phyloP scores from a whole-genome alignment of 2,113 vertebrate species.

The Dasyurus viverrinus region DNA sequence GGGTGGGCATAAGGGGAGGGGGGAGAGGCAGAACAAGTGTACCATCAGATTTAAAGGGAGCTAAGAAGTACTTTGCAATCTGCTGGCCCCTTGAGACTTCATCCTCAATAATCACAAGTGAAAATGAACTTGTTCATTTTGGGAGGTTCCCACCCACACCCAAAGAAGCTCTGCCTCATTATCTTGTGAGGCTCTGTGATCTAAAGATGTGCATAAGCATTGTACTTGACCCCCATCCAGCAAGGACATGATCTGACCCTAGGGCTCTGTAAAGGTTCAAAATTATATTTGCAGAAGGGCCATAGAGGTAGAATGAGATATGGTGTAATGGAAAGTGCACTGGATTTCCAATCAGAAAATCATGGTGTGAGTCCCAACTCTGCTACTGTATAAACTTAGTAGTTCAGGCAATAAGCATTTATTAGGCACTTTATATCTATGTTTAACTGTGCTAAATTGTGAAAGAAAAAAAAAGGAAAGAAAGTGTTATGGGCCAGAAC shows the following conservation, averaged over 20 bases:
- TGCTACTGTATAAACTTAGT: not conserved
- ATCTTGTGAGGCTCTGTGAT: not conserved
- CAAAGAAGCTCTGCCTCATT: not conserved
- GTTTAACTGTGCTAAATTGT: not conserved
- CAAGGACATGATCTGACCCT: not conserved
- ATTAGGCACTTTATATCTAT: not conserved
- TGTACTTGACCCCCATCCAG: not conserved
- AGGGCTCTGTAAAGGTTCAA: conserved; percentile 1
- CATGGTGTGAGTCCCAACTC: not conserved
- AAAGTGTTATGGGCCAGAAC: too few species aligned
- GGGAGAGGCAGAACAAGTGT: conserved; percentile 67
- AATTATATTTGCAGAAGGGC: not conserved
- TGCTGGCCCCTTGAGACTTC: conserved; percentile 49
- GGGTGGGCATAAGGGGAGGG: not conserved
- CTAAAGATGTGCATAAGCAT: not conserved
- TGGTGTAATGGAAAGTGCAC: not conserved
- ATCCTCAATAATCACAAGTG: conserved; percentile 42
- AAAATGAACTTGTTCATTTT: not conserved
- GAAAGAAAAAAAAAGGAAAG: too few species aligned
- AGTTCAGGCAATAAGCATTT: not conserved
- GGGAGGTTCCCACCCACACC: not conserved
- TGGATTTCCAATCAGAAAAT: not conserved
- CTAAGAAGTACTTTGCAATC: conserved; percentile 36
- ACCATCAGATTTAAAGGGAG: conserved; percentile 70
- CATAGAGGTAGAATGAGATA: not conserved